Conservation (phyloP, 2,113 vertebrate genomes). For the Chroicocephalus ridibundus region DNA sequence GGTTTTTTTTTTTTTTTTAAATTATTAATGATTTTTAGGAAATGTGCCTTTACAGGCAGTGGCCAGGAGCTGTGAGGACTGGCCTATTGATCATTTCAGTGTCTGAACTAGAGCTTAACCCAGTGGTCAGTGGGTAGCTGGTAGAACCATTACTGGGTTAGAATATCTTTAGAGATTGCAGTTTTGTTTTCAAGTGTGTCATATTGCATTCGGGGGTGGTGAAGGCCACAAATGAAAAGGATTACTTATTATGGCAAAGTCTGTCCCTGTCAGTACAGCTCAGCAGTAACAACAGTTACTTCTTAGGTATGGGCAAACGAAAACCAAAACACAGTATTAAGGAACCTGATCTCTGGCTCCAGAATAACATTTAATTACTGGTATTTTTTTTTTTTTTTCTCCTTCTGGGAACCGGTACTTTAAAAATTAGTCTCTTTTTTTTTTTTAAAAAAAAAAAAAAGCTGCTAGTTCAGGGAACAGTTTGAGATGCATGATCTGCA, state of each 20-base stretch:
- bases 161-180: not conserved
- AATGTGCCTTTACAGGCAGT: not conserved
- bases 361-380: not conserved
- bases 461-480: not conserved
- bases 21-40: not conserved
- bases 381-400: not conserved
- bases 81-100: not conserved
- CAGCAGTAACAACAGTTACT: not conserved
- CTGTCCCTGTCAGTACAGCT: not conserved
- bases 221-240: not conserved
- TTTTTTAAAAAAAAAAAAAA: not conserved
- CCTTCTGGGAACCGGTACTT: not conserved
- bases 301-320: not conserved
- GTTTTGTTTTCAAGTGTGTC: not conserved
- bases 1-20: not conserved
- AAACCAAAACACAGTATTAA: not conserved
- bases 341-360: not conserved
- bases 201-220: not conserved
- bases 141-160: not conserved
- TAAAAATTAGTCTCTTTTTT: not conserved
- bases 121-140: not conserved
- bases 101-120: not conserved
- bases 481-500: not conserved
- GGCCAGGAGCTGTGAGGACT: not conserved
- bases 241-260: not conserved